Conservation (phyloP, 2,888 invertebrate genomes). For the Hirudinaria manillensis region DNA sequence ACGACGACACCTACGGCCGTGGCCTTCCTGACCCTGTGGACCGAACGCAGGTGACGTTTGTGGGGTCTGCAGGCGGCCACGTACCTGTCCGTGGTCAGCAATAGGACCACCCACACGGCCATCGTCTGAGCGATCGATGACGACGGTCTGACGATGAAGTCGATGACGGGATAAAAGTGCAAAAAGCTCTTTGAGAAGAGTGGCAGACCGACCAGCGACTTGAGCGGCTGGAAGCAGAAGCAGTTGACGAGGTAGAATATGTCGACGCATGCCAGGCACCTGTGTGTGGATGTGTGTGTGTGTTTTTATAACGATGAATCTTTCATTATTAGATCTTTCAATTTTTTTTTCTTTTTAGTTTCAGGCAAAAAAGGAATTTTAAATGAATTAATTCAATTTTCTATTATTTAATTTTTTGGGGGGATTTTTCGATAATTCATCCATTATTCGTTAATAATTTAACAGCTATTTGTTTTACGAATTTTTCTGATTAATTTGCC, state of each 20-base stretch:
- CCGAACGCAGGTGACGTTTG: constrained; percentile 35
- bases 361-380: no score
- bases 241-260: constrained; percentile 40
- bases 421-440: no score
- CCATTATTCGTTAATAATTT: no score
- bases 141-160: constrained; percentile 37
- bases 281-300: constrained; percentile 18
- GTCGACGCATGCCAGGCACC: constrained; percentile 39
- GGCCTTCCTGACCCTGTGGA: constrained; percentile 32
- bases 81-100: constrained; percentile 42
- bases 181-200: neutral
- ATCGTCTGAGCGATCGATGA: constrained; percentile 40
- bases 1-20: constrained; percentile 34
- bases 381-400: no score
- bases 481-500: no score
- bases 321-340: no score
- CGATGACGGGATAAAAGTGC: constrained; percentile 31
- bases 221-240: constrained; percentile 38
- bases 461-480: no score
- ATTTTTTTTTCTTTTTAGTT: no score
- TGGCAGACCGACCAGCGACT: constrained; percentile 29
- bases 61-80: constrained; percentile 40
- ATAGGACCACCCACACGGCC: constrained; percentile 40
- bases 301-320: no score
- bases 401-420: no score